These are phyloP conservation scores for Pocillopora damicornis DNA, from an alignment of 64 coral and sea anemone species.

Conservation along the genomic window DNA sequence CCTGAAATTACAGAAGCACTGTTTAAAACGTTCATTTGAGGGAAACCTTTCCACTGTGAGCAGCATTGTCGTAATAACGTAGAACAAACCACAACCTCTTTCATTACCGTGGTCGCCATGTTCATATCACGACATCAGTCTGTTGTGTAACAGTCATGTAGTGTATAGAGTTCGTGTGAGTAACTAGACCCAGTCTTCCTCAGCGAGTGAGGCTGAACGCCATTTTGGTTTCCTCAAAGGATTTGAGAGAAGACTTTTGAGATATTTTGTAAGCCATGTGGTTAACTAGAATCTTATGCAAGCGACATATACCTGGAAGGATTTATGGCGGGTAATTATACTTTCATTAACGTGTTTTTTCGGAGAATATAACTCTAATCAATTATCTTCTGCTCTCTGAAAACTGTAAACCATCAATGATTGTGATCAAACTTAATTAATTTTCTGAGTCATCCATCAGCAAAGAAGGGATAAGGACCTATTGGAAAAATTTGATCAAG, in stretches of 20 bases:
- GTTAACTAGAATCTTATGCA: conserved; percentile 63
- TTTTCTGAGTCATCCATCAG: too few species aligned
- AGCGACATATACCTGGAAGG: conserved; percentile 69
- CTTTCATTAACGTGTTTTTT: neutral
- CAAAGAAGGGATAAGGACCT: too few species aligned
- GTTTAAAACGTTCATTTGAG: neutral
- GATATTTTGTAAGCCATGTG: conserved; percentile 42
- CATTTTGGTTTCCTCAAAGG: conserved; percentile 42
- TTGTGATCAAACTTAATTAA: too few species aligned
- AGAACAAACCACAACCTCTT: neutral
- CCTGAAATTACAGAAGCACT: conserved; percentile 33
- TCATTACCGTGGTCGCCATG: conserved; percentile 44
- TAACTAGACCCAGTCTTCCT: conserved; percentile 10
- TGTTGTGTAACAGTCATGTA: neutral
- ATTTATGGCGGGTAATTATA: conserved; percentile 79
- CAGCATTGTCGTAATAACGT: conserved; percentile 35
- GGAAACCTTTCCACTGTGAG: neutral
- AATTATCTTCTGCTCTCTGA: too few species aligned
- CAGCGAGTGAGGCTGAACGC: conserved; percentile 3
- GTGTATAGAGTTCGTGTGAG: neutral
- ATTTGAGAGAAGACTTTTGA: neutral
- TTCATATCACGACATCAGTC: neutral
- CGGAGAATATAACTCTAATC: too few species aligned
- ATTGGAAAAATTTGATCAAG: too few species aligned
- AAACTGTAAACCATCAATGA: too few species aligned